Evolutionary conservation across 2,113 vertebrate genomes (phyloP).

Genomic region (Microcebus tavaratra): DNA sequence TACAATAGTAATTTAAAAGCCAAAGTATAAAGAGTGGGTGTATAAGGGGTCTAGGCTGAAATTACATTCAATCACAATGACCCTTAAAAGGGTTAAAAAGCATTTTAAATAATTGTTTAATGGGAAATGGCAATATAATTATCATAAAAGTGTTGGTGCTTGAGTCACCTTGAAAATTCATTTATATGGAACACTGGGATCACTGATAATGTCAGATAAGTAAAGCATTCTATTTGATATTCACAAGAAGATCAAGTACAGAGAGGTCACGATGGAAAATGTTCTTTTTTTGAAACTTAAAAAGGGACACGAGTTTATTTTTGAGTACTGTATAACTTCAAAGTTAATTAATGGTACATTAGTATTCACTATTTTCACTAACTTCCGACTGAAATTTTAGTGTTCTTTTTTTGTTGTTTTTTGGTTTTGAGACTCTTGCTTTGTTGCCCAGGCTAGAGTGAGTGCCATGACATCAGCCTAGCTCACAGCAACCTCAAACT

Average conservation of each 20-base stretch:
- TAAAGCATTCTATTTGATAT: constrained; percentile 10
- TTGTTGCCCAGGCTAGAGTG: no score
- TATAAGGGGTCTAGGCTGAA: constrained; percentile 4
- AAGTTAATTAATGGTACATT: neutral
- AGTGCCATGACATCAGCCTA: no score
- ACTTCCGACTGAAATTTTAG: neutral
- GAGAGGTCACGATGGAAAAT: constrained; percentile 6
- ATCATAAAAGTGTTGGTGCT: neutral
- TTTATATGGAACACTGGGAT: neutral
- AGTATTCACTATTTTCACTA: neutral
- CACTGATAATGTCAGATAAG: neutral
- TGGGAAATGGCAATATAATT: constrained; percentile 5
- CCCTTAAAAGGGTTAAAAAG: neutral
- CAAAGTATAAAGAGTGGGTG: neutral
- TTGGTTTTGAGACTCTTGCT: no score
- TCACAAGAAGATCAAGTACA: neutral
- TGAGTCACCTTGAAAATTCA: constrained; percentile 11
- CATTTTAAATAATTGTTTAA: neutral
- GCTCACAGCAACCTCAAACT: no score
- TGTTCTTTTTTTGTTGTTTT: no score
- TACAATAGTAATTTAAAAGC: neutral
- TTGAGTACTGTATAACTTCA: neutral
- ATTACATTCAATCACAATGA: neutral
- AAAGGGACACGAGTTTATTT: neutral
- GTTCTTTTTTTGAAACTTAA: neutral